Conservation (phyloP, 2,797 vertebrate species). For the Smutsia gigantea region DNA sequence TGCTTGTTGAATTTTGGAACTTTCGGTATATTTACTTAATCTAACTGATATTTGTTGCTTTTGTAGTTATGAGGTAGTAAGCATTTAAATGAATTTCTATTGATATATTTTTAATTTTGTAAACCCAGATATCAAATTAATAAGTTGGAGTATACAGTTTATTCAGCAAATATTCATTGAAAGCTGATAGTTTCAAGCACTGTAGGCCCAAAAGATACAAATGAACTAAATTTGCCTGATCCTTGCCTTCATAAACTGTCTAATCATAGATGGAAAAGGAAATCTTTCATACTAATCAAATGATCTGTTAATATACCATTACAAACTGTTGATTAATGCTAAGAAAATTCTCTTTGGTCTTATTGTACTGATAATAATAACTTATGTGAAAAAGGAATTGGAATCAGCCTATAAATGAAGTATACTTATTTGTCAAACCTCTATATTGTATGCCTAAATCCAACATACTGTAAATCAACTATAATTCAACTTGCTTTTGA, state of each 20-base stretch:
- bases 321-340: neutral
- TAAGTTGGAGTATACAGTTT: neutral
- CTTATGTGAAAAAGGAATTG: neutral
- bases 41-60: neutral
- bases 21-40: neutral
- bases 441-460: no score
- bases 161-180: neutral
- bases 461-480: no score
- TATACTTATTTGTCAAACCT: neutral
- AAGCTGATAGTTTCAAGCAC: neutral
- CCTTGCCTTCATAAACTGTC: neutral
- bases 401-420: neutral
- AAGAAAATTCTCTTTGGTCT: neutral
- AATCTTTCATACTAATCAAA: neutral
- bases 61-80: neutral
- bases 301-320: neutral
- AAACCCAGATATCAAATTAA: neutral
- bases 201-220: neutral
- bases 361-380: neutral
- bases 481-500: neutral
- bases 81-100: neutral
- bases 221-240: neutral
- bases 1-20: constrained; percentile 17
- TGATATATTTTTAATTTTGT: neutral
- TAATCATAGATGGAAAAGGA: neutral